Evolutionary conservation across 1,140 invertebrate species (phyloP).

Genomic region (Drosophila prosaltans): DNA sequence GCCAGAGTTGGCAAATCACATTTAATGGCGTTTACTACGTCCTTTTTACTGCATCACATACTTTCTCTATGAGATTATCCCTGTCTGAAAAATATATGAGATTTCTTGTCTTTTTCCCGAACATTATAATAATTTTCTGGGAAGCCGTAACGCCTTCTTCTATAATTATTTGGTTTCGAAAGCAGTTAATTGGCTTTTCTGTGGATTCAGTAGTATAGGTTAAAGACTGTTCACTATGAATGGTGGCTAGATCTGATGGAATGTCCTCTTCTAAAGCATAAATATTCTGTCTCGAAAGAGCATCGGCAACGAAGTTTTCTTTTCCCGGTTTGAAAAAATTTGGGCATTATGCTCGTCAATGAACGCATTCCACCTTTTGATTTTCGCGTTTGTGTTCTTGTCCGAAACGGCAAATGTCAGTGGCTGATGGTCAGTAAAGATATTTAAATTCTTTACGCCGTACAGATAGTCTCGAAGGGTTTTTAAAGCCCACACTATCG

Average conservation of each 20-base stretch:
- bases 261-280: too few species aligned
- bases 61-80: neutral
- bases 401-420: neutral
- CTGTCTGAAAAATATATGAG: constrained; percentile 5
- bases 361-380: constrained; percentile 3
- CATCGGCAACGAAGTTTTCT: neutral
- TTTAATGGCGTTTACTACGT: neutral
- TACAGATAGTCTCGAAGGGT: too few species aligned
- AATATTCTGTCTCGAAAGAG: neutral
- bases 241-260: too few species aligned
- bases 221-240: neutral
- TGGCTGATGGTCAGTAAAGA: too few species aligned
- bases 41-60: constrained; percentile 2
- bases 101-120: neutral
- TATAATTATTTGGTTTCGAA: constrained; percentile 2
- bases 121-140: neutral
- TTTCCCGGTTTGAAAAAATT: neutral
- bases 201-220: constrained; percentile 5
- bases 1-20: constrained; percentile 4
- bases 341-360: neutral
- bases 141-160: constrained; percentile 4
- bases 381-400: constrained; percentile 4
- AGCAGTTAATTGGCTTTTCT: neutral
- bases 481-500: too few species aligned
- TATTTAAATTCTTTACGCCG: too few species aligned